These are phyloP conservation scores for Pseudopipra pipra DNA, from an alignment of 2,113 vertebrate species.

Conservation along the genomic window DNA sequence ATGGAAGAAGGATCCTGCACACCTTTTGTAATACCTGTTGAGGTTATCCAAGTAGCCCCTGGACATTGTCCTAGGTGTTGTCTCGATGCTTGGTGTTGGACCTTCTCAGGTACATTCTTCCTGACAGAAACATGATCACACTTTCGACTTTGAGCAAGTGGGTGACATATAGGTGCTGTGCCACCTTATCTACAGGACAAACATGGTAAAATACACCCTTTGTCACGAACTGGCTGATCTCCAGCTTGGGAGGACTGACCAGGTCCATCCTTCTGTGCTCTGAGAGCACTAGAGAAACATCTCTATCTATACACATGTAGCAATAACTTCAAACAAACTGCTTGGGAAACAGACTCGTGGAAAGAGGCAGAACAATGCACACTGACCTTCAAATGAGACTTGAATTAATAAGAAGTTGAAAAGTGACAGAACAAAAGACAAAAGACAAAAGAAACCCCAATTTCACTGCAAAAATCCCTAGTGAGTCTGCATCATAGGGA, in stretches of 20 bases:
- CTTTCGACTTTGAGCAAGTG: background rate
- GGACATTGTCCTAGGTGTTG: background rate
- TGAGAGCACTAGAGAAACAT: background rate
- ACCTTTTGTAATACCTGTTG: background rate
- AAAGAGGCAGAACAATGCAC: background rate
- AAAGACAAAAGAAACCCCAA: background rate
- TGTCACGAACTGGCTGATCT: background rate
- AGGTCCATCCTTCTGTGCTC: background rate
- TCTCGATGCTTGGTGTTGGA: background rate
- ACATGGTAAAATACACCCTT: background rate
- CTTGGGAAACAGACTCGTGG: background rate
- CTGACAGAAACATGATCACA: background rate
- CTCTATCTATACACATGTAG: background rate
- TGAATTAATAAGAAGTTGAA: background rate
- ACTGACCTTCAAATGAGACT: background rate
- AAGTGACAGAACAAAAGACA: background rate
- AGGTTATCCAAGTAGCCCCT: background rate
- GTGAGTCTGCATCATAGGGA: background rate
- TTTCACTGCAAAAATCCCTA: background rate
- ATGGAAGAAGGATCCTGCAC: background rate
- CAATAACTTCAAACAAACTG: background rate
- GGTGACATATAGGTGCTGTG: background rate
- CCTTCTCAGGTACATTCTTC: background rate
- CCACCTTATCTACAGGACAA: background rate
- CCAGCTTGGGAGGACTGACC: background rate